phyloP scores from a whole-genome alignment of 2,888 invertebrate species.

The Campaea margaritaria region DNA sequence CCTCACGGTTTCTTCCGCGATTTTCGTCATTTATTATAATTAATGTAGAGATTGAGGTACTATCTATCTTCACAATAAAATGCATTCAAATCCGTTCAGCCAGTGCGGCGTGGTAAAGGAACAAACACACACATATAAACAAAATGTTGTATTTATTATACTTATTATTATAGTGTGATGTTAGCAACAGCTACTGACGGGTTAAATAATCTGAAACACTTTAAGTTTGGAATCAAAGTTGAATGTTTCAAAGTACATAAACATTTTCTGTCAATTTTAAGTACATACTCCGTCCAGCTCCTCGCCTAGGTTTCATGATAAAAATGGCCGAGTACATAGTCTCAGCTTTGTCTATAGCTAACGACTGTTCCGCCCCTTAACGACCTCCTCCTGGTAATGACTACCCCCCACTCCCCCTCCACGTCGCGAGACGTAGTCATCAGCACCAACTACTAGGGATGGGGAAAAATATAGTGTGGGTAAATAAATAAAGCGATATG shows the following conservation, averaged over 20 bases:
- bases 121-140: too few relatives aligned
- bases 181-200: too few relatives aligned
- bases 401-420: slow-evolving; percentile 40
- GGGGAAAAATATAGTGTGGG: not conserved
- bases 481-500: not conserved
- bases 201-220: too few relatives aligned
- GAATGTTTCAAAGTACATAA: not conserved
- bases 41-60: too few relatives aligned
- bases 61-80: too few relatives aligned
- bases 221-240: not conserved
- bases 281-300: slow-evolving; percentile 40
- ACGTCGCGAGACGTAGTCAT: slow-evolving; percentile 20
- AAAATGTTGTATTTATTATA: too few relatives aligned
- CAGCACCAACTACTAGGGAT: slow-evolving; percentile 34
- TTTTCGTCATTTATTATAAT: too few relatives aligned
- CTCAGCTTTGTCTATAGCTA: slow-evolving; percentile 75
- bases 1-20: too few relatives aligned
- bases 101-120: too few relatives aligned
- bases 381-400: slow-evolving; percentile 75
- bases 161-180: too few relatives aligned
- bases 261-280: not conserved
- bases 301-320: slow-evolving; percentile 42
- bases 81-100: too few relatives aligned
- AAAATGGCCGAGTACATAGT: slow-evolving; percentile 74
- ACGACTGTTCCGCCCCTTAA: slow-evolving; percentile 79